A percentile compares a stretch with the other conserved stretches of the same genome.
These are phyloP conservation scores for Ceramica pisi DNA, from an alignment of 2,888 invertebrate genomes.

Conservation along the genomic window DNA sequence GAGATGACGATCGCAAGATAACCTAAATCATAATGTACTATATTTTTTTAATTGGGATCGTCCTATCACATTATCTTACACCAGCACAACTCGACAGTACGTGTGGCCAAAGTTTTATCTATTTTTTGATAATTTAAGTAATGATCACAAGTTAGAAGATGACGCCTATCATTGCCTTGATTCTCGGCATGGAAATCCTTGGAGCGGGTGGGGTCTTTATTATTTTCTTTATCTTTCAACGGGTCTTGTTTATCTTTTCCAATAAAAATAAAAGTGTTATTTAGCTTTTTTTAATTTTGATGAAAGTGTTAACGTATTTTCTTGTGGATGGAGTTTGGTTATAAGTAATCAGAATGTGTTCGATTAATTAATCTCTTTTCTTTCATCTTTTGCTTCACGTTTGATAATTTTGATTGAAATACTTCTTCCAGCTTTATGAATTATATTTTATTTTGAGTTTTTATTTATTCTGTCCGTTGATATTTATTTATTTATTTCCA, in stretches of 20 bases:
- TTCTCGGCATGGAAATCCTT: constrained; percentile 34
- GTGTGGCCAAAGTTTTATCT: constrained; percentile 47
- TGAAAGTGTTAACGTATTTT: not conserved
- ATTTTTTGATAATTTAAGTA: constrained; percentile 32
- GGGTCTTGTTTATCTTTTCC: not conserved
- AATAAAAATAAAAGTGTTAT: not conserved
- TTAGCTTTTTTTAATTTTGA: not conserved
- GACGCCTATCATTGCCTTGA: constrained; percentile 25
- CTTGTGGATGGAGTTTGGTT: not conserved
- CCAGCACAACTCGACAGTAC: constrained; percentile 70
- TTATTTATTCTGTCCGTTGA: constrained; percentile 16
- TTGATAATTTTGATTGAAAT: not conserved
- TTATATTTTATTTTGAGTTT: not conserved
- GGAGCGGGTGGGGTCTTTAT: constrained; percentile 19
- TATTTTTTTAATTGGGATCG: constrained; percentile 54
- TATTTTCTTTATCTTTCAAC: constrained; percentile 2
- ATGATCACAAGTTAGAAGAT: constrained; percentile 20
- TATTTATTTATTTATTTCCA: constrained; percentile 35
- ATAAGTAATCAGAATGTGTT: not conserved
- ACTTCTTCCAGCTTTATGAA: not conserved
- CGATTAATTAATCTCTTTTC: not conserved
- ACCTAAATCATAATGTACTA: constrained; percentile 54
- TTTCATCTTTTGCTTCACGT: not conserved
- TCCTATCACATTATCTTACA: constrained; percentile 57
- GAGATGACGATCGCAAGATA: constrained; percentile 58